Conservation (phyloP, 1,140 invertebrate genomes). For the Drosophila murphyi region DNA sequence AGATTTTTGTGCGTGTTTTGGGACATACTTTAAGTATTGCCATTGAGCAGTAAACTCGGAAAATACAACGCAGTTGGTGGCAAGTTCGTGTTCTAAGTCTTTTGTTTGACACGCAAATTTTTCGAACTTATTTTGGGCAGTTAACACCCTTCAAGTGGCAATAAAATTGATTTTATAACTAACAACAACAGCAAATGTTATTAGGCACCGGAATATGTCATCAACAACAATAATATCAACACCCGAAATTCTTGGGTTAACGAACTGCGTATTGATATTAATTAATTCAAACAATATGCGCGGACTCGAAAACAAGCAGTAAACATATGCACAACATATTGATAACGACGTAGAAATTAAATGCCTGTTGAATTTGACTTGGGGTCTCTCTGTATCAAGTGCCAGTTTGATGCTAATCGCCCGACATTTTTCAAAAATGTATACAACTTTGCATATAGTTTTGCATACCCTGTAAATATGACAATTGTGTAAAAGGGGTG, state of each 20-base stretch:
- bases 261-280: constrained; percentile 67
- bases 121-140: constrained; percentile 43
- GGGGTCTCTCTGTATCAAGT: constrained; percentile 49
- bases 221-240: constrained; percentile 43
- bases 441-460: constrained; percentile 41
- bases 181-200: constrained; percentile 37
- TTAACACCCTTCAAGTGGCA: constrained; percentile 60
- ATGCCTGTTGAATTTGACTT: constrained; percentile 24
- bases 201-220: constrained; percentile 44
- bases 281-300: constrained; percentile 71
- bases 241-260: constrained; percentile 63
- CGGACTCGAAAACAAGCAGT: constrained; percentile 38
- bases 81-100: constrained; percentile 72
- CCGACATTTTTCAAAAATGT: constrained; percentile 64
- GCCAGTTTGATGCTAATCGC: constrained; percentile 71
- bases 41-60: constrained; percentile 28
- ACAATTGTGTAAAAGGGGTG: no score
- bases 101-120: constrained; percentile 55
- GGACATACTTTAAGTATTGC: constrained; percentile 18
- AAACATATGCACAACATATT: constrained; percentile 72
- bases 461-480: constrained; percentile 43
- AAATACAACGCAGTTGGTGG: background rate
- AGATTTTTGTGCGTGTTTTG: constrained; percentile 7
- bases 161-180: constrained; percentile 68
- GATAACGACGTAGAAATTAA: constrained; percentile 77